Base-by-base conservation (phyloP, 2,888 invertebrate genomes). In the Lingula anatina region DNA sequence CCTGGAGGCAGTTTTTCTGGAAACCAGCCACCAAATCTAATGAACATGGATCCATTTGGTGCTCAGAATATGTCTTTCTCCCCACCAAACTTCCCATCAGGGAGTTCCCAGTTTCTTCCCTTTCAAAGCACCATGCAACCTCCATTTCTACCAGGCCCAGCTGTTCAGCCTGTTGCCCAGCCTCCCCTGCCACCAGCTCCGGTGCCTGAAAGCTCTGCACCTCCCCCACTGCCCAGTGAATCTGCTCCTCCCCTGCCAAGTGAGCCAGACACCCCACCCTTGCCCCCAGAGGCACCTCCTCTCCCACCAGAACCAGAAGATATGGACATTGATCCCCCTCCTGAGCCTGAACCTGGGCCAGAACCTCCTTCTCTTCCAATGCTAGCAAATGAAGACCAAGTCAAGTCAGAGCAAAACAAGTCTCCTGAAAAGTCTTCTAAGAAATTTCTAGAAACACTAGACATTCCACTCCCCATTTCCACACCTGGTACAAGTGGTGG, bases 201-300 rank as follows among this genome's bases (percentile, higher is more conserved):
- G 23, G 47, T 55, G 46, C 54, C 56, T 26, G 57, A 47, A 36
- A 47, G 24, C 3, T 51, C 51, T 21, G 49, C 54, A 5, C 50
- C 52, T n/a, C 42, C 54, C 1, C 51, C 56, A 20, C 59, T 56
- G 2, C 46, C 39, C 35, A 47, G 46, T n/a, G 15, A 44, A 23
- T 43, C 41, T 18, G 31, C 47, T 31, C 47, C 47, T 7, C 42
- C 42, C 2, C 42, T 42, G 2, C 42, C 35, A 3, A 38, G 9
- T 12, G 37, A 45, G 27, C 46, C 43, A 23, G 38, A 45, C 41
- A n/a, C 43, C 4, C 46, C 31, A n/a, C 43, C 38, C 21, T 44
- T 38, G 18, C 28, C 47, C 28, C 36, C 47, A 15, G 40, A 46
- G 15, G 44, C 49, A 1, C 47, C 46, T n/a, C 36, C 46, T 35